phyloP scores from a whole-genome alignment of 2,113 vertebrate genomes.

The Cnemophilus loriae region DNA sequence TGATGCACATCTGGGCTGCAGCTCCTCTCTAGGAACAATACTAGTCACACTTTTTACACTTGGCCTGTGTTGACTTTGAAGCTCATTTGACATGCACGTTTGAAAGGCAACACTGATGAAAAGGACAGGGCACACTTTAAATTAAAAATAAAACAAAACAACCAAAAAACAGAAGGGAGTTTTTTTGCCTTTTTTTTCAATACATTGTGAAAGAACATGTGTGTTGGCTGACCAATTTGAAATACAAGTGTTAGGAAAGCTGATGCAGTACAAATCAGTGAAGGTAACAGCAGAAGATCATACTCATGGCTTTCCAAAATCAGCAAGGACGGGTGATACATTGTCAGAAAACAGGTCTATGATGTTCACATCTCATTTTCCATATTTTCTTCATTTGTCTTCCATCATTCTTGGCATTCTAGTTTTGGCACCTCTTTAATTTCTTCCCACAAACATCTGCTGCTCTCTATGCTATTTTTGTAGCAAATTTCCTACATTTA shows the following conservation, averaged over 20 bases:
- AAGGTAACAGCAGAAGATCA: background rate
- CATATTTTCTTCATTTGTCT: background rate
- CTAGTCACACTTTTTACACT: background rate
- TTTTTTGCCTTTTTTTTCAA: background rate
- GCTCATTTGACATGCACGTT: background rate
- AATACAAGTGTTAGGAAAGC: background rate
- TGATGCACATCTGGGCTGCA: constrained; percentile 30
- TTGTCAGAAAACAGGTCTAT: background rate
- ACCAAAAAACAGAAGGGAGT: background rate
- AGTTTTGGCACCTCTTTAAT: background rate
- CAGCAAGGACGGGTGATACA: background rate
- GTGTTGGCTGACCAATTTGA: background rate
- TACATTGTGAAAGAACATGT: background rate
- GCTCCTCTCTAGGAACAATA: constrained; percentile 18
- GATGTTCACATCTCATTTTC: background rate
- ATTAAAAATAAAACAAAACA: background rate
- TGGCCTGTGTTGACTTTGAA: background rate
- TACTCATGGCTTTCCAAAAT: background rate
- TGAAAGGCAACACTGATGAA: background rate
- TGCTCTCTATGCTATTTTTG: background rate
- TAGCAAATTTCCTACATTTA: background rate
- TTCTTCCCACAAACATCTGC: background rate
- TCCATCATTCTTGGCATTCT: background rate
- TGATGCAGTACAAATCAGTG: background rate
- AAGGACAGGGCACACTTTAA: background rate